Base-by-base conservation (phyloP, 1,140 invertebrate species). In the Globodera rostochiensis region DNA sequence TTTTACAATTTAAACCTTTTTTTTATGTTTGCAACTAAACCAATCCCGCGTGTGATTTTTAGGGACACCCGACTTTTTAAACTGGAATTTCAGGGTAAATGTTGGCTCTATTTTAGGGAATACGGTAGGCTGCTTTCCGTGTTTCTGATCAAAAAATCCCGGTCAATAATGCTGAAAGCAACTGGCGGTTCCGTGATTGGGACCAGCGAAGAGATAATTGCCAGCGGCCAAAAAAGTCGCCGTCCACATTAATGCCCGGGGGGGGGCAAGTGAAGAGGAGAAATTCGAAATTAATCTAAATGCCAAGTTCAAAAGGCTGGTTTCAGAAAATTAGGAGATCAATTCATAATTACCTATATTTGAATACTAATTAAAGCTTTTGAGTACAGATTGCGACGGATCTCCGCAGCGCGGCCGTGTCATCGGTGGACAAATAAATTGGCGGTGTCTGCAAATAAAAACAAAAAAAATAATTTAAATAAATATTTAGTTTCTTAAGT, bases 161-260 rank as follows among this genome's bases (percentile, higher is more conserved):
- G 69, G 4, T 71, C 69, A 36, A 71, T 71, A 71, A 71, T 71
- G 69, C 21, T 71, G 7, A 71, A 47, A 25, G 69, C 46, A 60
- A 60, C 57, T 6, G 57, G 57, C 19, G 6, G 57, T 60, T 0
- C 57, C 15, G 57, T 60, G 15, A 15, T 15, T 19, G 57, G 4
- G 1, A 47, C 69, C n/a, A 71, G 19, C 11, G 69, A 13, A 7
- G n/a, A n/a, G 25, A 71, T 6, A 6, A 6, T n/a, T 1, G 25
- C 69, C 69, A 71, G 19, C 69, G 46, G 1, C 46, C n/a, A 9
- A 71, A 71, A 47, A 36, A 21, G 4, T 9, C 11, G 8, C 7
- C 69, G 6, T 71, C 69, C 8, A 71, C 21, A 0, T 36, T 21
- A 71, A 1, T 36, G 69, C n/a, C n/a, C 6, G 69, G 21, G 7